These are phyloP conservation scores for Saguinus imperator DNA, from an alignment of 2,113 vertebrate species.

Conservation along the genomic window DNA sequence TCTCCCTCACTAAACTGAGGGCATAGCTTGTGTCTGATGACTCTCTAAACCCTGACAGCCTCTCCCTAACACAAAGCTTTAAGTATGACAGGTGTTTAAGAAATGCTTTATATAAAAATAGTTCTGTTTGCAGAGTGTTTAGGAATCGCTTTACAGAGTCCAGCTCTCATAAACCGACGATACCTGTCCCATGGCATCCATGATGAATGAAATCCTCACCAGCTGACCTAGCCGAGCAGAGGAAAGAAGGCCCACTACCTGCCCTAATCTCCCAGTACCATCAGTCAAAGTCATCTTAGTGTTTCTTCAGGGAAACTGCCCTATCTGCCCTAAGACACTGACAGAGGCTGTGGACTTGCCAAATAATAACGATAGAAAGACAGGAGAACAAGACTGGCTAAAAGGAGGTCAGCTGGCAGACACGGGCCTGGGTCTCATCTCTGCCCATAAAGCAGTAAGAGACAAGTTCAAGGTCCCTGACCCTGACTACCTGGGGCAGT, in stretches of 20 bases:
- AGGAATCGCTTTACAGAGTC: neutral
- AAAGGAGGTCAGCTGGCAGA: neutral
- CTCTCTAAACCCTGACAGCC: neutral
- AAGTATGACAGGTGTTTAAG: neutral
- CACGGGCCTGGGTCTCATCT: neutral
- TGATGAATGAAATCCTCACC: neutral
- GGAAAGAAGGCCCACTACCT: neutral
- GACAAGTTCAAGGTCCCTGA: neutral
- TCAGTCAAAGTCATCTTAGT: neutral
- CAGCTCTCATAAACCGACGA: neutral
- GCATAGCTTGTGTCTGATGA: neutral
- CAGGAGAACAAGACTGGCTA: neutral
- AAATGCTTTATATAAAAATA: neutral
- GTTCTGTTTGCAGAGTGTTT: neutral
- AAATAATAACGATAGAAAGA: no score
- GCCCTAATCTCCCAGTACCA: neutral
- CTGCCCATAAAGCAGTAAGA: neutral
- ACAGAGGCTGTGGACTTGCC: neutral
- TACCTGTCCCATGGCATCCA: neutral
- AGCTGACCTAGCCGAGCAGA: rapidly evolving
- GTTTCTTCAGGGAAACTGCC: neutral
- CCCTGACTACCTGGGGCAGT: neutral
- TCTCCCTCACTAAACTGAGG: neutral
- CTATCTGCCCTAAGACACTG: neutral
- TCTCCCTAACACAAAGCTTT: neutral